Base-by-base conservation (phyloP, 2,888 invertebrate species). In the Mythimna pallens region DNA sequence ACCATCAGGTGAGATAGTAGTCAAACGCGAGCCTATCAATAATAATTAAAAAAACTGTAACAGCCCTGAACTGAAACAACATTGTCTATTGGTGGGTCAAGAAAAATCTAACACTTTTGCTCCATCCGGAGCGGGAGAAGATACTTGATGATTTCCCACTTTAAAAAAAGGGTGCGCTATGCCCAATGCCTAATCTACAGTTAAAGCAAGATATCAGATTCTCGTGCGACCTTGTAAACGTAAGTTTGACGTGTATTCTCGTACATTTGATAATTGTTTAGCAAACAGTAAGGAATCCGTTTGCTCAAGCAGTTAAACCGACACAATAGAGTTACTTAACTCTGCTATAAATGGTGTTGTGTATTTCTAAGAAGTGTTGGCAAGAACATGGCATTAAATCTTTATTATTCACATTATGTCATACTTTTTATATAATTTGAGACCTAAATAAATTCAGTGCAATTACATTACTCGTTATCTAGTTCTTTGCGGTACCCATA, bases 221-320 rank as follows among this genome's bases (percentile, higher is more conserved):
- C 83, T 70, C 66, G 50, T 62, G 50, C 76, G 86, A 79, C 86
- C 84, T 83, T 73, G 79, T 61, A 67, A 68, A 70, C 63, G 54
- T 79, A 73, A 81, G 54, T 79, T 74, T 63, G 73, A 64, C 76
- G 72, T 71, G 57, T 79, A 67, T 82, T 81, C 76, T 68, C 81
- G 52, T 68, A 65, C 74, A 73, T 77, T 75, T 78, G 86, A 80
- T 88, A 89, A 88, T 88, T 88, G 83, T 77, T 80, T 77, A 65
- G 72, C 82, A 86, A 87, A 87, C 80, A 82, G 59, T 43, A 59
- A 79, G 71, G 76, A 71, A 69, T 84, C 76, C 81, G 79, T 88
- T 85, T 87, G 82, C 75, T 75, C 80, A 85, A 82, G 63, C 65
- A 68, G 76, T 86, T 84, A 82, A 72, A 79, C 43, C 55, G 58